Evolutionary conservation across 92 coral and sea anemone species (phyloP).

Genomic region (Scolanthus callimorphus): DNA sequence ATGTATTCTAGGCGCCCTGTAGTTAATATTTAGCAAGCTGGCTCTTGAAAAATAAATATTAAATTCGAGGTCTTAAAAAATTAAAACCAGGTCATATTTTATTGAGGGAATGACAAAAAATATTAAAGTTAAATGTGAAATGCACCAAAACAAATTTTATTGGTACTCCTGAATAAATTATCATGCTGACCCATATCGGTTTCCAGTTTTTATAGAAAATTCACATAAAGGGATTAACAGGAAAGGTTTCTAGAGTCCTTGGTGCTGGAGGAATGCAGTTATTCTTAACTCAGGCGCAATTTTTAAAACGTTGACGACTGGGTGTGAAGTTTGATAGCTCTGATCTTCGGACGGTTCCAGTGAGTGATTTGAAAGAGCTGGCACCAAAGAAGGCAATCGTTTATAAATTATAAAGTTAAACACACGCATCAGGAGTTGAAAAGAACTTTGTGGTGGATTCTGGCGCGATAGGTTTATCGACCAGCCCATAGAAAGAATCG

Average conservation of each 20-base stretch:
- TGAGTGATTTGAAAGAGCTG: background rate
- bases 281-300: background rate
- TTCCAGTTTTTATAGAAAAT: too few species aligned
- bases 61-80: background rate
- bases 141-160: too few species aligned
- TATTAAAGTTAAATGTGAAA: too few species aligned
- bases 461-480: background rate
- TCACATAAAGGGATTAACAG: background rate
- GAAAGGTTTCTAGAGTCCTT: background rate
- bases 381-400: background rate
- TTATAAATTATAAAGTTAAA: background rate
- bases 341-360: background rate
- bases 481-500: too few species aligned
- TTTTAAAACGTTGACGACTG: background rate
- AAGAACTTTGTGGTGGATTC: background rate
- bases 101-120: background rate
- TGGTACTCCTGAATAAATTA: too few species aligned
- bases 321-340: too few species aligned
- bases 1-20: constrained; percentile 45
- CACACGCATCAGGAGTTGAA: background rate
- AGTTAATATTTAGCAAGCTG: constrained; percentile 72
- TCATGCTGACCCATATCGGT: too few species aligned
- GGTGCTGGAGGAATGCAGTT: constrained; percentile 6
- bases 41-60: constrained; percentile 34
- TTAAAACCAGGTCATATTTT: background rate